Conservation (phyloP, 92 coral and sea anemone species). For the Zoanthus sansibaricus region DNA sequence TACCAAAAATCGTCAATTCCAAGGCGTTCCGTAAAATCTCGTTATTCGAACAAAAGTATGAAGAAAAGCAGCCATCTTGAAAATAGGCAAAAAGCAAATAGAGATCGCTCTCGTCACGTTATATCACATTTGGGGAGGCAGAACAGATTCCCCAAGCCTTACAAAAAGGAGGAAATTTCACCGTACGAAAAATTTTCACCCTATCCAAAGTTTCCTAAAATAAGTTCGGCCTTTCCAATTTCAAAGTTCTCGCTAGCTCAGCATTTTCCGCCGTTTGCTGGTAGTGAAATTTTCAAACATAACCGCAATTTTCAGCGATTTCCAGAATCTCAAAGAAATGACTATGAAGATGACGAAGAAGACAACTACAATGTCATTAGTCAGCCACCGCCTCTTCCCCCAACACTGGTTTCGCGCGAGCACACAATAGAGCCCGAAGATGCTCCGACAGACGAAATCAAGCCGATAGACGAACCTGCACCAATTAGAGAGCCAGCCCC, state of each 20-base stretch:
- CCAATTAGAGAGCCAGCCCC: slow-evolving; percentile 43
- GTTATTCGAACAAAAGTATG: neutral
- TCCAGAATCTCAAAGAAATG: neutral
- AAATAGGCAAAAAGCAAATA: neutral
- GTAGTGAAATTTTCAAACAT: neutral
- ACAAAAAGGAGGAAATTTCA: slow-evolving; percentile 3
- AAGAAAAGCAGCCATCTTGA: neutral
- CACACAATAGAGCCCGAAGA: slow-evolving; percentile 35
- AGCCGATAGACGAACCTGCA: slow-evolving; percentile 38
- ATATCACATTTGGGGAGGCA: neutral
- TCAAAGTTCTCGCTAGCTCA: slow-evolving; percentile 11
- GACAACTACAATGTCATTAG: neutral
- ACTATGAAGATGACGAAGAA: slow-evolving; percentile 22
- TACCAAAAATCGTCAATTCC: slow-evolving; percentile 30
- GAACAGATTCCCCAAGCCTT: slow-evolving; percentile 1
- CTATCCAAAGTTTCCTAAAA: slow-evolving; percentile 23
- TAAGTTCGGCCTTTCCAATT: slow-evolving; percentile 24
- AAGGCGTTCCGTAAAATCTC: neutral
- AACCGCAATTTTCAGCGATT: slow-evolving; percentile 14
- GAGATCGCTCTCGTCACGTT: neutral
- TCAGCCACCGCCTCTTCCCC: slow-evolving; percentile 38
- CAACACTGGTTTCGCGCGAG: slow-evolving; percentile 42
- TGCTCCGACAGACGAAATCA: slow-evolving; percentile 28
- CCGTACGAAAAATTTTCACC: slow-evolving; percentile 1
- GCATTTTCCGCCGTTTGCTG: slow-evolving; percentile 33